Evolutionary conservation across 64 coral and sea anemone species (phyloP), one percentile per base, ranked within the genome.

Genomic region (Actinia tenebrosa): DNA sequence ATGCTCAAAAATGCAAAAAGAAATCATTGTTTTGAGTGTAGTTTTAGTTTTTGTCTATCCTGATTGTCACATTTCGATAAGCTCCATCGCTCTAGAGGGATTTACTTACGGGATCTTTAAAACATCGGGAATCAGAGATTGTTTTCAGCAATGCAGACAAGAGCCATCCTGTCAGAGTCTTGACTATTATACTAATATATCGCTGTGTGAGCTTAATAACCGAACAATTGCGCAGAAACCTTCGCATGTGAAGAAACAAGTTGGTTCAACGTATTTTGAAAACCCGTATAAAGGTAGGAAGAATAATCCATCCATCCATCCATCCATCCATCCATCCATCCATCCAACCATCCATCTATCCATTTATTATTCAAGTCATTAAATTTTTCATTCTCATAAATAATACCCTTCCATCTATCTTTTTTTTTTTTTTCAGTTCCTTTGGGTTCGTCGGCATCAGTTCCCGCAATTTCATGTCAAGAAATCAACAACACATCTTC

Each of bases 221-320:
- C 80, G 80, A 26, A 83, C 80, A 27, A 83, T 83, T 46, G 17
- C 47, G 23, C 80, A 83, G 46, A 83, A 58, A 83, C 45, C 80
- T 19, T 52, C 19, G 4, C 10, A 83, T 52, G 22, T 25, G 7
- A 20, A 26, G 30, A 52, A 53, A 15, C 15, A 83, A n/a, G 23
- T 3, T 22, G 17, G 45, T 14, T 52, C 80, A 18, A 58, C 22
- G n/a, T 83, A 83, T 43, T 83, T 83, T 83, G 80, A 83, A 58
- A 83, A 83, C 44, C 80, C 80, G 19, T 61, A 18, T 45, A 60
- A 27, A 88, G 30, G 47, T 20, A 61, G 80, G n/a, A 61, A 16
- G 18, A 19, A 50, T 8, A 5, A 50, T 50, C 3, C 47, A 5
- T 50, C 7, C 47, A 50, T 50, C 47, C 47, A 50, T 50, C 47